Conservation (phyloP, 2,888 invertebrate genomes). For the Pterostichus madidus region DNA sequence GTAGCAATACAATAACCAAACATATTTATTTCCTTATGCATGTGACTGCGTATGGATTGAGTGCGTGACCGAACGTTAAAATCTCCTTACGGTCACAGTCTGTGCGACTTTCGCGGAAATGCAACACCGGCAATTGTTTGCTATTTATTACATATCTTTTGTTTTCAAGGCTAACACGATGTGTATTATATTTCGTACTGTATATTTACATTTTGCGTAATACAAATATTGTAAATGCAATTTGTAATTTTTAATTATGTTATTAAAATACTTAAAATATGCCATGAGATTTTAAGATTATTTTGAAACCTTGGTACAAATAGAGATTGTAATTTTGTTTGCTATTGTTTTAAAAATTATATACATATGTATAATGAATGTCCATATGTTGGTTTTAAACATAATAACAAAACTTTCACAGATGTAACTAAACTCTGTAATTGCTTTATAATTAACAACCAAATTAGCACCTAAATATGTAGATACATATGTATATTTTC, state of each 20-base stretch:
- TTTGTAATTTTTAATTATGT: background rate
- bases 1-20: constrained; percentile 4
- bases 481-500: background rate
- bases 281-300: constrained; percentile 21
- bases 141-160: constrained; percentile 31
- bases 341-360: constrained; percentile 19
- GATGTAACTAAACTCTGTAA: constrained; percentile 21
- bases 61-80: constrained; percentile 44
- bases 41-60: background rate
- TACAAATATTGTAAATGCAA: constrained; percentile 1
- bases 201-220: constrained; percentile 5
- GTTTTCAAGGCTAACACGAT: constrained; percentile 46
- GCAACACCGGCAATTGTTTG: constrained; percentile 44
- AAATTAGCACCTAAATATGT: background rate
- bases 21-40: constrained; percentile 10
- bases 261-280: background rate
- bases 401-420: constrained; percentile 32
- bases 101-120: constrained; percentile 42
- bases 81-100: constrained; percentile 36
- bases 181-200: background rate
- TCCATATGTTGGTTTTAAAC: background rate
- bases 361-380: constrained; percentile 16
- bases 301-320: constrained; percentile 18
- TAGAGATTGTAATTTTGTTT: constrained; percentile 25
- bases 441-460: constrained; percentile 10